Evolutionary conservation across 2,113 vertebrate genomes (phyloP), one percentile per base, ranked within the genome.

Genomic region (Antennarius striatus): DNA sequence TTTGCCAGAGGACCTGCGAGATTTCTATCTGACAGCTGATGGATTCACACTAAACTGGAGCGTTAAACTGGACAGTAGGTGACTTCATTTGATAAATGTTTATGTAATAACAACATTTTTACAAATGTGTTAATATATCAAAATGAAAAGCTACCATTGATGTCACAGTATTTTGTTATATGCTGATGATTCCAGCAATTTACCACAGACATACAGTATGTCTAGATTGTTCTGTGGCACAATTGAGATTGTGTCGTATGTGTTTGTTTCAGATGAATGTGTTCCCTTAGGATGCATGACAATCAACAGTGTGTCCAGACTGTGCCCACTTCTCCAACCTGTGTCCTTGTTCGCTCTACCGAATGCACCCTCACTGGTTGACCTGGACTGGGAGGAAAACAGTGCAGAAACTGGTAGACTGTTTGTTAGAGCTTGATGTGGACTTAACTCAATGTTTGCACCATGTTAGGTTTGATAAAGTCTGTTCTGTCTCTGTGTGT

Each of bases 21-120:
- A 96, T 81, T 98, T 98, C 83, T 99, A 98, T 74, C 90, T 97
- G 62, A 98, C 97, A 81, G 96, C 94, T 0, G 95, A 99, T 80
- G 96, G 98, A 63, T 97, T 98, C 62, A 94, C 94, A 10, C 93
- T 99, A 82, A 95, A 94, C 4, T 99, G 98, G 98, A 96, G 81
- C 50, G 93, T 96, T 50, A 98, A 96, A 82, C 82, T 95, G 0
- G 95, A 97, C 65, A 91, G 97, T 97, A 85, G 89, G 94, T 88
- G 32, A 22, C 29, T 4, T 59, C 30, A 30, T 56, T 43, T 66
- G 10, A 29, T 29, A 13, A 2, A 22, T 57, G 9, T 29, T 55
- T 3, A 11, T 46, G 14, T 49, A 63, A 54, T 43, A 36, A 65
- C 5, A 52, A 5, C 1, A 8, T 43, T 22, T 42, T 11, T 10